Percentiles rank a stretch among this genome's conserved stretches.
Evolutionary conservation across 2,113 vertebrate species (phyloP).

Genomic region (Rhynchomys soricoides): DNA sequence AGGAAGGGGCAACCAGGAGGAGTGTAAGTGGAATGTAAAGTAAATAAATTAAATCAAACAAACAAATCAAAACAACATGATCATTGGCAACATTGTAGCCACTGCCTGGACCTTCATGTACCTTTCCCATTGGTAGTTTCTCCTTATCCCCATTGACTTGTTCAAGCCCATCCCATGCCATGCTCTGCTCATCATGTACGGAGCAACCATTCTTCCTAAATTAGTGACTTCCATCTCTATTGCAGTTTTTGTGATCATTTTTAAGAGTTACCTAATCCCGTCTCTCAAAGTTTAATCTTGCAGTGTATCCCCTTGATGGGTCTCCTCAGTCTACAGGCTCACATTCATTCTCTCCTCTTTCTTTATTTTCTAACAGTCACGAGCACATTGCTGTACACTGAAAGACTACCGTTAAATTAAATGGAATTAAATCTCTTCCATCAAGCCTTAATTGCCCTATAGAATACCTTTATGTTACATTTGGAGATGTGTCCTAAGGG

Average conservation of each 20-base stretch:
- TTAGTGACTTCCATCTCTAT: not conserved
- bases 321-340: not conserved
- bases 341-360: not conserved
- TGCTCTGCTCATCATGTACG: not conserved
- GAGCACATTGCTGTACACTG: not conserved
- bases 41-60: too few species aligned
- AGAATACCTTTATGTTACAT: not conserved
- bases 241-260: not conserved
- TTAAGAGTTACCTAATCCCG: not conserved
- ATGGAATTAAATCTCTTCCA: not conserved
- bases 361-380: not conserved
- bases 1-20: too few species aligned
- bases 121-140: constrained; percentile 4
- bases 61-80: too few species aligned
- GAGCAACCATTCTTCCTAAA: not conserved
- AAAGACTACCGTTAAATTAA: constrained; percentile 12
- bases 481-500: not conserved
- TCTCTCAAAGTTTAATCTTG: not conserved
- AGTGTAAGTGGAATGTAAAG: too few species aligned
- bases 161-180: not conserved
- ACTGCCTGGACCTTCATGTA: not conserved
- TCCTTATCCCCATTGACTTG: not conserved
- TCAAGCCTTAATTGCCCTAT: not conserved
- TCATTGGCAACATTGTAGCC: not conserved
- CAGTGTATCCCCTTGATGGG: not conserved